A percentile compares a stretch with the other conserved stretches of the same genome.
Evolutionary conservation across 2,797 vertebrate genomes (phyloP).

Genomic region (Masticophis lateralis): DNA sequence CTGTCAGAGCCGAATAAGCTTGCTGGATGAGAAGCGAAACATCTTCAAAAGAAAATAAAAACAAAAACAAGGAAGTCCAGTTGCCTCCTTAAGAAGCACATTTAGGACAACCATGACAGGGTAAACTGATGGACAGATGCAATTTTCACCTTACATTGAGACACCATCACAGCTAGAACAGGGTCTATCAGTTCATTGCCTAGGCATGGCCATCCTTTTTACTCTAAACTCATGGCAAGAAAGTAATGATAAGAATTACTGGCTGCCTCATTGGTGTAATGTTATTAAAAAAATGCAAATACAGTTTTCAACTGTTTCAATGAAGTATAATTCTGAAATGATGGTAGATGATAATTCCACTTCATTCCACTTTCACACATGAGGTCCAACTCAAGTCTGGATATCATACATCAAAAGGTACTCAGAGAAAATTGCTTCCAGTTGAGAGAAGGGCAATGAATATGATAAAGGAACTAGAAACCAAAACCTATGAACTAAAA

Average conservation of each 20-base stretch:
- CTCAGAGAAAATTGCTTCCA: background rate
- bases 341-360: background rate
- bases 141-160: background rate
- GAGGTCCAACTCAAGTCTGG: background rate
- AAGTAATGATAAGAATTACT: background rate
- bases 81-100: too few relatives aligned
- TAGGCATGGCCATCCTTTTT: background rate
- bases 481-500: background rate
- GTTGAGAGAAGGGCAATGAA: background rate
- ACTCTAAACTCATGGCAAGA: background rate
- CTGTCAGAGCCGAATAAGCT: too few relatives aligned
- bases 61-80: too few relatives aligned
- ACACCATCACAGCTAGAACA: background rate
- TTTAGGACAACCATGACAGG: too few relatives aligned
- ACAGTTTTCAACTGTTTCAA: background rate
- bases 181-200: background rate
- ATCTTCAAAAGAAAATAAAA: too few relatives aligned
- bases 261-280: background rate
- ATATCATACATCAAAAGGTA: background rate
- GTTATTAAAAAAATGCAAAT: background rate
- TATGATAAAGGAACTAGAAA: background rate
- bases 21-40: too few relatives aligned
- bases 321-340: background rate
- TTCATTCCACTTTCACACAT: background rate
- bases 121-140: background rate